phyloP scores from a whole-genome alignment of 2,888 invertebrate species.

The Agrochola lota region DNA sequence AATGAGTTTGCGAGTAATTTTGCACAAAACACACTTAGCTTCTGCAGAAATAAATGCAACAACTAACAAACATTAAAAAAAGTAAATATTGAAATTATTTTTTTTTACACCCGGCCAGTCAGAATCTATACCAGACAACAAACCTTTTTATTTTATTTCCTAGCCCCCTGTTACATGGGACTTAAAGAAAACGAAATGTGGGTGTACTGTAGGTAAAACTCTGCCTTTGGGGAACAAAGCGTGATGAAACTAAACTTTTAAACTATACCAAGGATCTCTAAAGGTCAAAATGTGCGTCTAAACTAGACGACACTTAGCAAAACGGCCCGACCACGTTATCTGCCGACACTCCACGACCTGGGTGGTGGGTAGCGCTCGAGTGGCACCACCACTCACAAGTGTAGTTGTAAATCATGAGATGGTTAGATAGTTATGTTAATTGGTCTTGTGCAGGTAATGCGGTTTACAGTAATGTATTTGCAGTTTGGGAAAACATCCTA shows the following conservation, averaged over 20 bases:
- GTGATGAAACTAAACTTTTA: no score
- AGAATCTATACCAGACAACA: no score
- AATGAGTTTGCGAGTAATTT: neutral
- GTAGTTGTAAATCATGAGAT: constrained; percentile 59
- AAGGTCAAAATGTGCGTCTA: constrained; percentile 50
- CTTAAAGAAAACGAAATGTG: no score
- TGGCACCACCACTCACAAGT: constrained; percentile 41
- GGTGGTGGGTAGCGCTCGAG: constrained; percentile 79
- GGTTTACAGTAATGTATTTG: neutral
- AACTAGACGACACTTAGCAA: constrained; percentile 66
- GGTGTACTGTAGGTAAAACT: no score
- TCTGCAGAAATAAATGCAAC: neutral
- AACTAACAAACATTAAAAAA: no score
- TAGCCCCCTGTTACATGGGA: no score
- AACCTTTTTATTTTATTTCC: no score
- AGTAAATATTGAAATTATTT: no score
- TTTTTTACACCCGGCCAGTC: no score
- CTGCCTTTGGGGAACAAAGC: no score
- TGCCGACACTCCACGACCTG: constrained; percentile 70
- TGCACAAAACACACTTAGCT: neutral
- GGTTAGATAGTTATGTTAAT: constrained; percentile 56
- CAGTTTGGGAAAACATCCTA: neutral
- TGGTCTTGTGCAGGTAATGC: constrained; percentile 14
- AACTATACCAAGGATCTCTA: constrained; percentile 52
- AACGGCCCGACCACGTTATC: constrained; percentile 62